Base-by-base conservation (phyloP, 1,140 invertebrate species). In the Brachionus angularis region DNA sequence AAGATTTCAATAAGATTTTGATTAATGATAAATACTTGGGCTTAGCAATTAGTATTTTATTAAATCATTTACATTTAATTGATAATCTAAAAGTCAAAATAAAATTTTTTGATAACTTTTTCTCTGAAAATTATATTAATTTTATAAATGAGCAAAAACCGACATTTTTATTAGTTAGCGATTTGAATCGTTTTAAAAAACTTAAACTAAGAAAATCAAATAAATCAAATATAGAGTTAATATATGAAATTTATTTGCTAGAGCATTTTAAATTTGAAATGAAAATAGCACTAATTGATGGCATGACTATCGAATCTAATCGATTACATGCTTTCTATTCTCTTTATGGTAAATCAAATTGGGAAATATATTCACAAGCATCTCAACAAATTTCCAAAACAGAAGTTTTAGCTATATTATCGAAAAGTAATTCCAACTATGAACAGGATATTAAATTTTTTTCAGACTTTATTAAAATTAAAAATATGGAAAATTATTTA, bases 61-160 rank as follows among this genome's bases (percentile, higher is more conserved):
- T 55, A 23, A 34, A 33, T 8, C 52, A 55, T 34, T 18, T 55
- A 2, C 5, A 0, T 10, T 18, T 14, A n/a, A 55, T 55, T 8
- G n/a, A 33, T 34, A 16, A 8, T 1, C 10, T 36, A 5, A 25
- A 55, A 4, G 3, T 18, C 33, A 55, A 34, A 33, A 16, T 55
- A 18, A 34, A 23, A 55, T 55, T 55, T 55, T 55, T 55, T 21
- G 25, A 55, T 8, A 55, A 55, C 12, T 55, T 55, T 55, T 18
- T 25, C 5, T 21, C 18, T 0, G 23, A 34, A 4, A 25, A 55
- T 34, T 55, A 55, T 18, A 31, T 18, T n/a, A 34, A 14, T 31
- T 55, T 55, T 55, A 18, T 55, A 18, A 21, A 55, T 1, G 52
- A 55, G 2, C 12, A 55, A 33, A 55, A 34, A 21, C 52, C 52